phyloP scores from a whole-genome alignment of 2,797 vertebrate genomes.

The Odontamblyopus rebecca region DNA sequence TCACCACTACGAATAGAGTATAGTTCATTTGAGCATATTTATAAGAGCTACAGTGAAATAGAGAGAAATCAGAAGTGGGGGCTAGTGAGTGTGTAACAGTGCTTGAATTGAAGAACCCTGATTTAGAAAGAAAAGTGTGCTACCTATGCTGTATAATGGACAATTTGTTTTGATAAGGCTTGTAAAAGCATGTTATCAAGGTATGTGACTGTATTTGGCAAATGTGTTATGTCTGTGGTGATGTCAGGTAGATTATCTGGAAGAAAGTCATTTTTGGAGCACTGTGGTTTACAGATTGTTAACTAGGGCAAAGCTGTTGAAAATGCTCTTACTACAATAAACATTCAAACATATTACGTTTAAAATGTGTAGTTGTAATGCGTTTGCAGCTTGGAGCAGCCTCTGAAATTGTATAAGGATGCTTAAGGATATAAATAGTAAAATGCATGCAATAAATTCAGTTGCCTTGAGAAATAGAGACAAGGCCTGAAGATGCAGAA shows the following conservation, averaged over 20 bases:
- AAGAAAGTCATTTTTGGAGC: conserved; percentile 47
- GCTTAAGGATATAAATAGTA: conserved; percentile 42
- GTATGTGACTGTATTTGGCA: conserved; percentile 52
- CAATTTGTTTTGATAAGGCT: too few relatives aligned
- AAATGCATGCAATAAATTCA: conserved; percentile 60
- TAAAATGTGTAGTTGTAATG: conserved; percentile 22
- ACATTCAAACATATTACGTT: conserved; percentile 21
- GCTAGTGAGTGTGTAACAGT: conserved; percentile 45
- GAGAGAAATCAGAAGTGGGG: conserved; percentile 39
- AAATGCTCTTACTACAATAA: conserved; percentile 35
- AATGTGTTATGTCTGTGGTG: conserved; percentile 44
- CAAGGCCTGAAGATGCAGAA: conserved; percentile 49
- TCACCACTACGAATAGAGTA: conserved; percentile 82
- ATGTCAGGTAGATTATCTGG: conserved; percentile 13
- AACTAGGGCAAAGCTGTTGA: conserved; percentile 49
- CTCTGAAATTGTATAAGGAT: conserved; percentile 48
- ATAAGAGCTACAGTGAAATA: conserved; percentile 77
- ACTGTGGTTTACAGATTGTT: conserved; percentile 53
- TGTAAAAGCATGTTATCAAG: conserved; percentile 51
- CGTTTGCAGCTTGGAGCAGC: conserved; percentile 48
- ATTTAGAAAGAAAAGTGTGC: conserved; percentile 34
- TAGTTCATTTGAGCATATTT: conserved; percentile 82
- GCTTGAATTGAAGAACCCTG: conserved; percentile 59
- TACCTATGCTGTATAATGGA: conserved; percentile 43
- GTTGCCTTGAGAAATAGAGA: conserved; percentile 40